Evolutionary conservation across 1,140 invertebrate species (phyloP), one percentile per base, ranked within the genome.

Genomic region (Drosophila santomea): DNA sequence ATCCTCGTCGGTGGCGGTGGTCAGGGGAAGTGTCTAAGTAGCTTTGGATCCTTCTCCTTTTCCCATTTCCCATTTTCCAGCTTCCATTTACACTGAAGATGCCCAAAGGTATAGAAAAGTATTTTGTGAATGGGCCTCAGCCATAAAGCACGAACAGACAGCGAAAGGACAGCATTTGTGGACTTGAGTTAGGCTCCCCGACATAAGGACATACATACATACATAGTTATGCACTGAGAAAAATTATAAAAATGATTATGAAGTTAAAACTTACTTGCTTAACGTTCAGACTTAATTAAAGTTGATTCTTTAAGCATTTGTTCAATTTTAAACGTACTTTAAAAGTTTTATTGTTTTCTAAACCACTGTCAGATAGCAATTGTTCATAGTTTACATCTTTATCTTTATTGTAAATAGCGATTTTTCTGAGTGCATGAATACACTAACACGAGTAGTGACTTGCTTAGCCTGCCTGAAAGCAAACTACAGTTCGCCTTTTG

Each of bases 71-170:
- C 32, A 3, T 20, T 47, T 39, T 17, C 25, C 41, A 20, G 47
- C 47, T 67, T 36, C 43, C 61, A 47, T 67, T 68, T 56, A 38
- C 67, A 64, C 60, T 66, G 64, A 68, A 68, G 47, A 68, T 66
- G 64, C 64, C 64, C 64, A 44, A 66, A 68, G 60, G 64, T 52
- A 68, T 71, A 35, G 36, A n/a, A 58, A 35, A 56, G 51, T 43
- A 71, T 71, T 71, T 71, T 58, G 51, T 48, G 64, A 69, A 71
- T 69, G 43, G 52, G 43, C 36, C 44, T 43, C 17, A 10, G 25
- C 64, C 51, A 71, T 71, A 71, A 71, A 58, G 51, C 44, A 35
- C 57, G 10, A 23, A 11, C 36, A 61, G 55, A 28, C 43, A 35
- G 62, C 36, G 60, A 56, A 44, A 25, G 41, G 48, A 67, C 60